Conservation (phyloP, 2,113 vertebrate species). For the Cyanoliseus patagonus region DNA sequence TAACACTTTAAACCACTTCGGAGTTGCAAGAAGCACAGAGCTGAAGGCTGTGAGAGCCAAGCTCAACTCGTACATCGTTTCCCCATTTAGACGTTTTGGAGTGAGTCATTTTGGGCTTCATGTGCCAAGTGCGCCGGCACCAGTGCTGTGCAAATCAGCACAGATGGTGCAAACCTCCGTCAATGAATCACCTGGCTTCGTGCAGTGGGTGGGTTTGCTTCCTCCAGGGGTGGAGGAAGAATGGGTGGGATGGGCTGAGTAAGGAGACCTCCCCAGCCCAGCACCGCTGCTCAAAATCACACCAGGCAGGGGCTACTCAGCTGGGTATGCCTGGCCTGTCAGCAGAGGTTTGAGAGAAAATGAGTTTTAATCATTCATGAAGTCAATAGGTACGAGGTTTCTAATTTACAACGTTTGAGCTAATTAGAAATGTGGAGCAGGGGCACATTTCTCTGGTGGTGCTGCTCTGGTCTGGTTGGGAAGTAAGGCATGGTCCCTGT, state of each 20-base stretch:
- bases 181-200: fast-evolving
- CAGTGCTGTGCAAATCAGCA: not conserved
- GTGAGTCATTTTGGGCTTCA: not conserved
- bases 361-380: not conserved
- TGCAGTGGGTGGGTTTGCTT: not conserved
- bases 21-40: not conserved
- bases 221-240: not conserved
- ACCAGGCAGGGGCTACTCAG: not conserved
- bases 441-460: not conserved
- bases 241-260: not conserved
- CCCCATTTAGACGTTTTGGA: not conserved
- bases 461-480: not conserved
- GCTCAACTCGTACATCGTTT: not conserved
- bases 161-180: not conserved
- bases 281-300: not conserved
- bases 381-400: not conserved
- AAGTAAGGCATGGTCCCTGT: fast-evolving
- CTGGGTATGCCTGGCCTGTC: not conserved
- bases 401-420: not conserved
- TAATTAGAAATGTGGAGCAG: not conserved
- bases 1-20: not conserved
- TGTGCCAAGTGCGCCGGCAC: fast-evolving
- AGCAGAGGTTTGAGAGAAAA: not conserved
- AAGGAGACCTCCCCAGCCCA: not conserved
- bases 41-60: not conserved